These are phyloP conservation scores for Huso huso DNA, from an alignment of 2,797 vertebrate species.

Conservation along the genomic window DNA sequence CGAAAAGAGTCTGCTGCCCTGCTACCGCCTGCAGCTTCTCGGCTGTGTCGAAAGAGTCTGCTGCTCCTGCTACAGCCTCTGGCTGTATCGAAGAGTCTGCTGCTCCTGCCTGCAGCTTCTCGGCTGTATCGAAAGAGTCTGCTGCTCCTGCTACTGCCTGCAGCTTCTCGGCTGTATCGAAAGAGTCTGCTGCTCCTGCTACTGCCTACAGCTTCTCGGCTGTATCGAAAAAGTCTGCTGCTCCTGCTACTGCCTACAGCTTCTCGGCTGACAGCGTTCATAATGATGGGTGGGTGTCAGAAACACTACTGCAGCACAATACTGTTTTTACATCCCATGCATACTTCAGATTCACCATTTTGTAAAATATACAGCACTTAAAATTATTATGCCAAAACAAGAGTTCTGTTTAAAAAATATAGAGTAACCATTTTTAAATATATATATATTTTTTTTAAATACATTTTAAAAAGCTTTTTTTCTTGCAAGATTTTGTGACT, in stretches of 20 bases:
- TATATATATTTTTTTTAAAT: too few species aligned
- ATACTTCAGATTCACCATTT: too few species aligned
- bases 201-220: background rate
- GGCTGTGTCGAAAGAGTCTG: background rate
- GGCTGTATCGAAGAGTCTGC: background rate
- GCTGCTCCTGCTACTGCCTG: slow-evolving; percentile 9
- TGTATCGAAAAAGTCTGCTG: background rate
- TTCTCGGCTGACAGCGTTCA: too few species aligned
- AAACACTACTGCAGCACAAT: too few species aligned
- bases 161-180: background rate
- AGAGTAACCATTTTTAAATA: too few species aligned
- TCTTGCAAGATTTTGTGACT: too few species aligned
- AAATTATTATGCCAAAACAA: too few species aligned
- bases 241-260: slow-evolving; percentile 7
- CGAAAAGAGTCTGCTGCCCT: slow-evolving; percentile 5
- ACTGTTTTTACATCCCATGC: too few species aligned
- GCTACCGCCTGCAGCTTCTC: background rate
- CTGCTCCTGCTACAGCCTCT: slow-evolving; percentile 10
- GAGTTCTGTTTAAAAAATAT: too few species aligned
- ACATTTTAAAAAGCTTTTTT: too few species aligned
- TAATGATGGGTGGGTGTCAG: too few species aligned
- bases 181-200: slow-evolving; percentile 10
- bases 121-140: background rate
- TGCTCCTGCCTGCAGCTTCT: background rate
- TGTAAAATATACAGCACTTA: too few species aligned